A percentile compares a stretch with the other conserved stretches of the same genome.
phyloP scores from a whole-genome alignment of 92 coral and sea anemone species.

The Parazoanthus darwini region DNA sequence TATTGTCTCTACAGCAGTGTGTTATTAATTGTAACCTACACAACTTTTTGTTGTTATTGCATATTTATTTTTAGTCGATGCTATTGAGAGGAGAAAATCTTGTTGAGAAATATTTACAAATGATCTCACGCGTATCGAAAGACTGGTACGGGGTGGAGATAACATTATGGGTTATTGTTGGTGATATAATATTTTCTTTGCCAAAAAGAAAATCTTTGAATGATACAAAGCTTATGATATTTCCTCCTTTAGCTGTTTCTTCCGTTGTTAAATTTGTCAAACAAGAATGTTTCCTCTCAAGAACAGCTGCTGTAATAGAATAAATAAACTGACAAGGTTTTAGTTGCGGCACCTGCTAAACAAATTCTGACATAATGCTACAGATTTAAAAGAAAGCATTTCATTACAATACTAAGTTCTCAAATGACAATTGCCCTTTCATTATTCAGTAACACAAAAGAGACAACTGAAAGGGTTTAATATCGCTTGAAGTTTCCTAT shows the following conservation, averaged over 20 bases:
- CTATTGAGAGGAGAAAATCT: not conserved
- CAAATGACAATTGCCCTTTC: not conserved
- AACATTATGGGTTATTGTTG: not conserved
- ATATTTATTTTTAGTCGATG: slow-evolving; percentile 25
- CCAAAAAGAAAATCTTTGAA: not conserved
- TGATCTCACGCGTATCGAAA: slow-evolving; percentile 7
- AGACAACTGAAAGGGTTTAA: not conserved
- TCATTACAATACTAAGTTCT: not conserved
- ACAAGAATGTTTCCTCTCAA: not conserved
- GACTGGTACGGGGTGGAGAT: not conserved
- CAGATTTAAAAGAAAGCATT: not conserved
- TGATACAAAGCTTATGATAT: not conserved
- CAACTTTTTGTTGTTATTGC: not conserved
- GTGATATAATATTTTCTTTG: not conserved
- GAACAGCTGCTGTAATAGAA: not conserved
- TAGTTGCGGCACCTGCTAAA: slow-evolving; percentile 16
- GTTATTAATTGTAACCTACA: not conserved
- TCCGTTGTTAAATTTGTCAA: not conserved
- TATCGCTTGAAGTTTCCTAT: not conserved
- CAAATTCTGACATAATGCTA: slow-evolving; percentile 24
- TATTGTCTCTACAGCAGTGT: not conserved
- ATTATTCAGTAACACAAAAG: not conserved
- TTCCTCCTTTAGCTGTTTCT: not conserved
- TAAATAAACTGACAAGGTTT: not conserved
- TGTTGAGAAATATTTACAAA: not conserved